Percentiles rank a stretch among this genome's conserved stretches.
Conservation (phyloP, 2,113 vertebrate genomes). For the Gracilinanus agilis region DNA sequence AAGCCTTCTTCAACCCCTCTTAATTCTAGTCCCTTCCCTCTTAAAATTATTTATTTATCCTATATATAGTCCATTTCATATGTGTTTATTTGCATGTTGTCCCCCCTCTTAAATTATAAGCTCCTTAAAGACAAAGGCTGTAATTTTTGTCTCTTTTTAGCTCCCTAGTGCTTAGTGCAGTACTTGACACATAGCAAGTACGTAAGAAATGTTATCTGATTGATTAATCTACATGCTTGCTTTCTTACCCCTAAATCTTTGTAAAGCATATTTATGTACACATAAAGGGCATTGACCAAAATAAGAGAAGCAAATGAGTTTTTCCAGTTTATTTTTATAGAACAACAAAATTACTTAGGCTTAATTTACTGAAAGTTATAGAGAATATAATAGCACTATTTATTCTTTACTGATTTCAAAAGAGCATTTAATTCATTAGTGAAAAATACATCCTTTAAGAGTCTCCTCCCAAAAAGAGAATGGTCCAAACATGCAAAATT, state of each 20-base stretch:
- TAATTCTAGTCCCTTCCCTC: neutral
- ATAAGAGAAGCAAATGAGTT: neutral
- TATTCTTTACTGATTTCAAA: neutral
- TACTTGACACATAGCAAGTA: neutral
- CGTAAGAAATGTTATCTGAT: neutral
- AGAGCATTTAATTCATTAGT: neutral
- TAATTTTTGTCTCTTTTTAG: neutral
- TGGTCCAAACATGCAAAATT: neutral
- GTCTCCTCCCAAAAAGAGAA: neutral
- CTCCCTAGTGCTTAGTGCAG: neutral
- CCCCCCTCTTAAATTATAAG: neutral
- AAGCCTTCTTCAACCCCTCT: neutral
- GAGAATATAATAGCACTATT: neutral
- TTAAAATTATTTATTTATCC: neutral
- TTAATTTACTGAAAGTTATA: neutral
- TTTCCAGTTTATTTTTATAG: neutral
- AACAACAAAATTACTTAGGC: neutral
- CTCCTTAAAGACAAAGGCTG: neutral
- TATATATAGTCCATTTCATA: neutral
- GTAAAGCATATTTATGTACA: neutral
- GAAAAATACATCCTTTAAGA: neutral
- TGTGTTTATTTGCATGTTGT: neutral
- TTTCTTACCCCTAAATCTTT: neutral
- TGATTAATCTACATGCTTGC: neutral
- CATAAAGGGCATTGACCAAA: neutral